Conservation (phyloP, 2,797 vertebrate genomes). For the Phalanger gymnotis region DNA sequence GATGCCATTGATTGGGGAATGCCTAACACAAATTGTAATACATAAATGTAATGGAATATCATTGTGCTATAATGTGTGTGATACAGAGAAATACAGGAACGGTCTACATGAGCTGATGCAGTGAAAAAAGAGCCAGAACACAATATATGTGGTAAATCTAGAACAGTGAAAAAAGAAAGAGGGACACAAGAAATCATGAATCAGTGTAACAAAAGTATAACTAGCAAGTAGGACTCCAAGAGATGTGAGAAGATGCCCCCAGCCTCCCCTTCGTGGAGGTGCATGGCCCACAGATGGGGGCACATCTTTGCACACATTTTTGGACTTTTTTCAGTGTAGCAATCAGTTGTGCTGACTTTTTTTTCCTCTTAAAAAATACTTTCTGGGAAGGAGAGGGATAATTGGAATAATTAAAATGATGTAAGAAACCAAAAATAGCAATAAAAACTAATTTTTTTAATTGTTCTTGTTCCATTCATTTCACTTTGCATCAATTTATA, state of each 20-base stretch:
- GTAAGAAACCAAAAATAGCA: not conserved
- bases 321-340: not conserved
- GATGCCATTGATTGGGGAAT: not conserved
- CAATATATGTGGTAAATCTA: no score
- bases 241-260: not conserved
- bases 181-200: rapidly evolving
- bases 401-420: not conserved
- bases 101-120: not conserved
- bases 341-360: not conserved
- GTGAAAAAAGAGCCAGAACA: not conserved
- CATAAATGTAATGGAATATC: not conserved
- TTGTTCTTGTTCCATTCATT: not conserved
- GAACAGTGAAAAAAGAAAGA: not conserved
- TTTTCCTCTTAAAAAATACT: not conserved
- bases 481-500: not conserved
- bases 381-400: not conserved
- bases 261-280: not conserved
- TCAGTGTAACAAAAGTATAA: not conserved
- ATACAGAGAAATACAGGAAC: not conserved
- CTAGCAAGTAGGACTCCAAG: no score
- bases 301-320: not conserved
- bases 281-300: not conserved
- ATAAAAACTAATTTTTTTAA: not conserved
- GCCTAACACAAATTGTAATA: not conserved
- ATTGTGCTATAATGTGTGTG: not conserved